Percentiles rank a stretch among this genome's conserved stretches.
phyloP scores from a whole-genome alignment of 2,888 invertebrate species.

The Muscina levida region DNA sequence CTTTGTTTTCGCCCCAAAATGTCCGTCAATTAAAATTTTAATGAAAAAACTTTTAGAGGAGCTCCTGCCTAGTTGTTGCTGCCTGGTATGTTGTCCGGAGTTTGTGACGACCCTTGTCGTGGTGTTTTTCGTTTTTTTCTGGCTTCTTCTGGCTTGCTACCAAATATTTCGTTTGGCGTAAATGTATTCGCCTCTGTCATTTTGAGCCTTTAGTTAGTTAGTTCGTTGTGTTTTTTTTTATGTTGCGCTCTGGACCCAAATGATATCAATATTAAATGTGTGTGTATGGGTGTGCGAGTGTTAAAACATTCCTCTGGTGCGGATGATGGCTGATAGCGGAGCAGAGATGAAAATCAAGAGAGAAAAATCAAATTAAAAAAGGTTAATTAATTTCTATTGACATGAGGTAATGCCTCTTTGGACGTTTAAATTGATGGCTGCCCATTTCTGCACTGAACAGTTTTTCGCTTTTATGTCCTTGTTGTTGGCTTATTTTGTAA shows the following conservation, averaged over 20 bases:
- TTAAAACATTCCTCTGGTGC: constrained; percentile 54
- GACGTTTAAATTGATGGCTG: constrained; percentile 58
- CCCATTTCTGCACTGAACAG: constrained; percentile 8
- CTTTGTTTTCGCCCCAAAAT: constrained; percentile 65
- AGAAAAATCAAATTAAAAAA: constrained; percentile 66
- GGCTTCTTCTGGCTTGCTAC: neutral
- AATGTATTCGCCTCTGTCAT: constrained; percentile 21
- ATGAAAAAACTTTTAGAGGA: constrained; percentile 68
- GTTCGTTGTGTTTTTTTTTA: neutral
- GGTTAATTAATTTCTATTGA: constrained; percentile 68
- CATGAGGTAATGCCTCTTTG: constrained; percentile 61
- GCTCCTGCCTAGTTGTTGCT: neutral
- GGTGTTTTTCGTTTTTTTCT: constrained; percentile 18
- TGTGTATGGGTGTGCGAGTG: neutral
- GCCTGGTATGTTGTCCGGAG: constrained; percentile 20
- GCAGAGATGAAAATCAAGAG: neutral
- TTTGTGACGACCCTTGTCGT: constrained; percentile 50
- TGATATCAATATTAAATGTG: constrained; percentile 58
- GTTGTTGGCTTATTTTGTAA: neutral
- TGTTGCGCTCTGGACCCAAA: constrained; percentile 23
- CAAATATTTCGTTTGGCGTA: no score
- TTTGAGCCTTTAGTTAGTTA: constrained; percentile 16
- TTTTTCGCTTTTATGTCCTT: neutral
- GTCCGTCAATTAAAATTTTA: constrained; percentile 69
- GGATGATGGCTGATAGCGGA: no score